Conservation (phyloP, 2,888 invertebrate species). For the Villa cingulata region DNA sequence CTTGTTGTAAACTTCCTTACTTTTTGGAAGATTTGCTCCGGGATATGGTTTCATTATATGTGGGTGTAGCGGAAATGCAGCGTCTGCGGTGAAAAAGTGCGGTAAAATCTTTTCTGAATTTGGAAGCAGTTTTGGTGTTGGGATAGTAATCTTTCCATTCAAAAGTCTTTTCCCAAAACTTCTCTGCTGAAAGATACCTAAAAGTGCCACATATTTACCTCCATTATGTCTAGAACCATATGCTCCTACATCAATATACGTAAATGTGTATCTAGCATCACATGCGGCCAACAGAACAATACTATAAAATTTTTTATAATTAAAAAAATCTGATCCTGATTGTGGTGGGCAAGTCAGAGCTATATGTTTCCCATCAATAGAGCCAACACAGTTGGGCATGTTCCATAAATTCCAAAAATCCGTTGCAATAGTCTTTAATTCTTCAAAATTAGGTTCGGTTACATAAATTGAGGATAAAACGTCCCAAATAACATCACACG, state of each 20-base stretch:
- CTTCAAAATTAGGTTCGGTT: not conserved
- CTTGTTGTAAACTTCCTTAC: slow-evolving; percentile 5
- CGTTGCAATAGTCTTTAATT: not conserved
- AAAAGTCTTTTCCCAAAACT: not conserved
- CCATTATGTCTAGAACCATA: not conserved
- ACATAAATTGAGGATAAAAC: not conserved
- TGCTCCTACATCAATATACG: too few relatives aligned
- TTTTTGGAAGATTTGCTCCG: not conserved
- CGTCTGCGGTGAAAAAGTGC: too few relatives aligned
- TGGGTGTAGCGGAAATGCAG: slow-evolving; percentile 6
- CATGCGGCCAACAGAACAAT: not conserved
- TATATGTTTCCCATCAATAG: too few relatives aligned
- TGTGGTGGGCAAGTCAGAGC: not conserved
- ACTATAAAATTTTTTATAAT: slow-evolving; percentile 4
- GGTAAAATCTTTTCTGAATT: not conserved
- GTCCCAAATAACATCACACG: slow-evolving; percentile 1
- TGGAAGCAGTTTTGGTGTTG: not conserved
- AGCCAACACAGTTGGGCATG: slow-evolving; percentile 17
- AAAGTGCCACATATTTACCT: not conserved
- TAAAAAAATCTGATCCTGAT: not conserved
- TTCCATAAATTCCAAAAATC: slow-evolving; percentile 17
- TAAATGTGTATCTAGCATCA: not conserved
- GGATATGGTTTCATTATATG: slow-evolving; percentile 8
- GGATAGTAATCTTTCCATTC: not conserved
- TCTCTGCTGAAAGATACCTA: not conserved